Evolutionary conservation across 2,888 invertebrate species (phyloP).

Genomic region (Keiferia lycopersicella): DNA sequence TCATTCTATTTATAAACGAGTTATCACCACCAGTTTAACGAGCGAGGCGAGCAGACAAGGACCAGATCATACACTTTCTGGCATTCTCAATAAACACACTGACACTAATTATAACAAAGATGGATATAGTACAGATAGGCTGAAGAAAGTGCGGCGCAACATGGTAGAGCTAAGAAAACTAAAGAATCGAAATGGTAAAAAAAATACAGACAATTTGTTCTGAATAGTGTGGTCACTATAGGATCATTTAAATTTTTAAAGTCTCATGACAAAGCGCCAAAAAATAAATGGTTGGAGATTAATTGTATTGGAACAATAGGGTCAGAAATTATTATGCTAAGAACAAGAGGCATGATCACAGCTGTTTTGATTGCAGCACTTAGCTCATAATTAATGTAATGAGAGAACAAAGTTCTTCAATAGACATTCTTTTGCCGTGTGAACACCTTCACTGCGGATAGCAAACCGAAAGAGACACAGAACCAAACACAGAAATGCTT

Average conservation of each 20-base stretch:
- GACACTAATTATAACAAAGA: constrained; percentile 54
- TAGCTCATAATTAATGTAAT: neutral
- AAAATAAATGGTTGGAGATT: neutral
- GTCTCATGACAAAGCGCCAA: neutral
- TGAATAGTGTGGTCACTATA: too few relatives aligned
- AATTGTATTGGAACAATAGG: neutral
- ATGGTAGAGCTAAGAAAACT: too few relatives aligned
- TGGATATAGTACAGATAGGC: constrained; percentile 15
- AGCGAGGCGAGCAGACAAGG: constrained; percentile 46
- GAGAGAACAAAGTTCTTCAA: neutral
- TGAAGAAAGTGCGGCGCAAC: constrained; percentile 25
- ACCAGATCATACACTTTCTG: constrained; percentile 51
- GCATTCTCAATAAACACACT: constrained; percentile 56
- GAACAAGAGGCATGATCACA: constrained; percentile 15
- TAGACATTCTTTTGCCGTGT: neutral
- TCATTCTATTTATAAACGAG: constrained; percentile 44
- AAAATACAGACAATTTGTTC: too few relatives aligned
- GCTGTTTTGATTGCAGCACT: constrained; percentile 11
- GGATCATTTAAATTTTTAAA: too few relatives aligned
- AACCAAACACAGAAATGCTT: constrained; percentile 25
- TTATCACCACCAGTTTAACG: constrained; percentile 44
- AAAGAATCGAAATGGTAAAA: too few relatives aligned
- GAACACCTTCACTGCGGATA: neutral
- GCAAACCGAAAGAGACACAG: constrained; percentile 11
- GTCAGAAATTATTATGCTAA: neutral